Percentiles rank a stretch among this genome's conserved stretches.
Conservation (phyloP, 2,797 vertebrate species). For the Pangasius djambal region DNA sequence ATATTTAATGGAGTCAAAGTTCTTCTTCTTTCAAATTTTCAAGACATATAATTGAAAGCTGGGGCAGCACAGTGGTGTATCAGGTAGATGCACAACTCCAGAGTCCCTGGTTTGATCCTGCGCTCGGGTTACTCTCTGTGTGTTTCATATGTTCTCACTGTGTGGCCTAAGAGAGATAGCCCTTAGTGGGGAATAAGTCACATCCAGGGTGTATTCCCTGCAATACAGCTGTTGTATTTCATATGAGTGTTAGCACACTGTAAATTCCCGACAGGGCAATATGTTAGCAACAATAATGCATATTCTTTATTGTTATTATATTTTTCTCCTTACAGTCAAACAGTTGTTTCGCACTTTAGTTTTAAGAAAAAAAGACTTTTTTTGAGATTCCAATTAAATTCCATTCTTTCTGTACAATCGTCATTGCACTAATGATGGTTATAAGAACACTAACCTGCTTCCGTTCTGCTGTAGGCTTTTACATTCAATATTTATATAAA, state of each 20-base stretch:
- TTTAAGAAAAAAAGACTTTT: background rate
- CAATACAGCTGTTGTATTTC: background rate
- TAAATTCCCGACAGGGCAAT: background rate
- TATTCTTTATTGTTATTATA: background rate
- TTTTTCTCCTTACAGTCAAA: background rate
- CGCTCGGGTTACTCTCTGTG: background rate
- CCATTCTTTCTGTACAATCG: slow-evolving; percentile 36
- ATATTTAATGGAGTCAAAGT: background rate
- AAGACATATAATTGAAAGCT: background rate
- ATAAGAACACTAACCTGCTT: background rate
- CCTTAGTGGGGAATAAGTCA: background rate
- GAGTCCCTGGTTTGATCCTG: background rate
- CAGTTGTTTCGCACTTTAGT: background rate
- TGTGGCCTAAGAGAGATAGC: background rate
- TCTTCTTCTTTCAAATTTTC: background rate
- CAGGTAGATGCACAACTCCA: background rate
- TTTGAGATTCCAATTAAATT: background rate
- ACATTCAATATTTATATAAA: no score
- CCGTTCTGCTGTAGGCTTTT: no score
- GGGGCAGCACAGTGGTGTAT: background rate
- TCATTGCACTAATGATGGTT: background rate
- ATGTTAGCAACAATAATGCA: background rate
- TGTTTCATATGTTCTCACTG: background rate
- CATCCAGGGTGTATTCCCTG: background rate
- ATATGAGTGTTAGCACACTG: background rate